These are phyloP conservation scores for Heliconius ethilla DNA, from an alignment of 2,888 invertebrate species.

Conservation along the genomic window DNA sequence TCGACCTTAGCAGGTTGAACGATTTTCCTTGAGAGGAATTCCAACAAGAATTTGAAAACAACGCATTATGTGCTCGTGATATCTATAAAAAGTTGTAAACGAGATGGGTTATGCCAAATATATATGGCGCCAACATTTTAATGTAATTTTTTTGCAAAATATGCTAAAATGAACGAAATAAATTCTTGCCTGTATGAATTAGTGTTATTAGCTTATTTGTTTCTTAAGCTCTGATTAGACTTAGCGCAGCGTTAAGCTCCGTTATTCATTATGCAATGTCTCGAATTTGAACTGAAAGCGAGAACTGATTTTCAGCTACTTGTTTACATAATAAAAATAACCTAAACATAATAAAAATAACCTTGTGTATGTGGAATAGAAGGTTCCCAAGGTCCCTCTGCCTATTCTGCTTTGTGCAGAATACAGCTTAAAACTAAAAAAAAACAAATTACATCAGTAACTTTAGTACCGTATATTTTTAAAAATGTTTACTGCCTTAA, in stretches of 20 bases:
- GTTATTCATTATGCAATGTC: too few species aligned
- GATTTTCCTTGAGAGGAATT: conserved; percentile 25
- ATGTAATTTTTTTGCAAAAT: neutral
- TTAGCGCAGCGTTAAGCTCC: neutral
- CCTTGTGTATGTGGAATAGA: too few species aligned
- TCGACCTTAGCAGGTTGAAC: neutral
- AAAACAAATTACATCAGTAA: neutral
- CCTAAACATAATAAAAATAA: neutral
- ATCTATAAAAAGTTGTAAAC: conserved; percentile 16
- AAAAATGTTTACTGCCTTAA: conserved; percentile 5
- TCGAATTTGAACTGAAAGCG: too few species aligned
- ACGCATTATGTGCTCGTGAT: conserved; percentile 10
- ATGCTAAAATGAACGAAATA: neutral
- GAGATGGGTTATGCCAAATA: conserved; percentile 16
- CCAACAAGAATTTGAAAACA: conserved; percentile 14
- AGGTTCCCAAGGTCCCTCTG: too few species aligned
- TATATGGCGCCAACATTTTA: conserved; percentile 3
- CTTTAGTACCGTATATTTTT: neutral
- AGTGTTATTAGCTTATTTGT: conserved; percentile 3
- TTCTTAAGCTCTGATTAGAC: neutral
- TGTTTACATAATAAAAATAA: too few species aligned
- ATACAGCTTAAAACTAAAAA: neutral
- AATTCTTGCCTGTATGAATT: neutral
- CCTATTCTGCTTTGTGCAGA: too few species aligned
- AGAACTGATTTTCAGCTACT: too few species aligned